Evolutionary conservation across 2,113 vertebrate species (phyloP).

Genomic region (Entosphenus tridentatus): DNA sequence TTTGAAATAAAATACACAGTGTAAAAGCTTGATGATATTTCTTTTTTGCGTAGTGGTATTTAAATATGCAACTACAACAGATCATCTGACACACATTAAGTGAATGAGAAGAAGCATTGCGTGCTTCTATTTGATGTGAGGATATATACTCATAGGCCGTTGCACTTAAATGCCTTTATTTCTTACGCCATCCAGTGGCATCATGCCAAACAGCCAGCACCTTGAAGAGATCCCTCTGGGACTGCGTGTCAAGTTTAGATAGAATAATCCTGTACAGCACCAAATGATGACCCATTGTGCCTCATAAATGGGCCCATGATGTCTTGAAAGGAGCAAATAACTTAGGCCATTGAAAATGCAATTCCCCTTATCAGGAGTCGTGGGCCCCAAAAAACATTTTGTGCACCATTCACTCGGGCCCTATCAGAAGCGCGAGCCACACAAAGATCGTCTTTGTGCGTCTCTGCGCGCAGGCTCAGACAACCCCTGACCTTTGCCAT

Average conservation of each 20-base stretch:
- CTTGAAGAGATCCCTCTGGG: neutral
- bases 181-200: neutral
- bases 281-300: constrained; percentile 1
- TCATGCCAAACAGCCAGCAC: constrained; percentile 1
- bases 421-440: constrained; percentile 1
- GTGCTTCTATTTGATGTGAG: no score
- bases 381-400: neutral
- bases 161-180: no score
- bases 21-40: no score
- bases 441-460: neutral
- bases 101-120: no score
- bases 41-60: no score
- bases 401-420: neutral
- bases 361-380: constrained; percentile 6
- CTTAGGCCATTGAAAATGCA: constrained; percentile 5
- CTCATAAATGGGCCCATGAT: constrained; percentile 2
- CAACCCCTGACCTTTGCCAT: constrained; percentile 5
- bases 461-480: neutral
- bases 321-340: constrained; percentile 4
- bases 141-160: no score
- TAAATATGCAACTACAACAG: no score
- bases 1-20: neutral
- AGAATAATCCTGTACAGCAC: constrained; percentile 3
- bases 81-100: no score
- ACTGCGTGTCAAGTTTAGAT: constrained; percentile 4